A percentile compares a stretch with the other conserved stretches of the same genome.
Conservation (phyloP, 2,888 invertebrate species). For the Sesamia inferens region DNA sequence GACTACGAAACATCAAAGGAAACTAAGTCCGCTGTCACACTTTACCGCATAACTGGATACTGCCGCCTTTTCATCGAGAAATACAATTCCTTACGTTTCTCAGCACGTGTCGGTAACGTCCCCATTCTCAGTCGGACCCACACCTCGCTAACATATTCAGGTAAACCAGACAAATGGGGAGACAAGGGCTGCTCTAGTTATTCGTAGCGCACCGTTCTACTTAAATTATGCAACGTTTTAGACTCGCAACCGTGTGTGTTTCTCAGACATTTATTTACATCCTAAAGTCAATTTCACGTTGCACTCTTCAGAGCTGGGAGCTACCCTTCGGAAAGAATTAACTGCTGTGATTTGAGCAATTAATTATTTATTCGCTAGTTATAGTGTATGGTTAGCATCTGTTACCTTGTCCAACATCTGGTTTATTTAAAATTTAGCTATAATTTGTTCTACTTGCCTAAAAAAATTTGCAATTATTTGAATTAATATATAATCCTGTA, state of each 20-base stretch:
- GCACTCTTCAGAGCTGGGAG: background rate
- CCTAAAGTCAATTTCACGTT: constrained; percentile 44
- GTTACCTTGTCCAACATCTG: background rate
- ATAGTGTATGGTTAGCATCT: background rate
- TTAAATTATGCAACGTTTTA: constrained; percentile 62
- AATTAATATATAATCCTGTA: background rate
- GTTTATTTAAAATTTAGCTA: constrained; percentile 11
- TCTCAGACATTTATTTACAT: constrained; percentile 52
- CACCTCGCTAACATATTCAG: constrained; percentile 55
- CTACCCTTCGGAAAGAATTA: constrained; percentile 22
- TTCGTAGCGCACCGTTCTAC: constrained; percentile 51
- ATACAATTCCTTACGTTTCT: constrained; percentile 30
- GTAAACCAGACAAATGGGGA: constrained; percentile 57
- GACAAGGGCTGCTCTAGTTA: constrained; percentile 53
- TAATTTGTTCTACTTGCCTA: background rate
- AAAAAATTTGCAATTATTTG: background rate
- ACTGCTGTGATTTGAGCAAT: constrained; percentile 38
- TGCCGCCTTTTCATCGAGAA: constrained; percentile 34
- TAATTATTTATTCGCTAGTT: constrained; percentile 47
- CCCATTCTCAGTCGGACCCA: constrained; percentile 35
- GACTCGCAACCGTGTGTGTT: constrained; percentile 29
- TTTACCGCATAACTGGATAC: constrained; percentile 30
- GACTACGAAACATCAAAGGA: constrained; percentile 10
- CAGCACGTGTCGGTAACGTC: background rate
- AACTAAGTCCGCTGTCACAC: constrained; percentile 16